These are phyloP conservation scores for Protobothrops mucrosquamatus DNA, from an alignment of 2,113 vertebrate genomes.

Conservation along the genomic window DNA sequence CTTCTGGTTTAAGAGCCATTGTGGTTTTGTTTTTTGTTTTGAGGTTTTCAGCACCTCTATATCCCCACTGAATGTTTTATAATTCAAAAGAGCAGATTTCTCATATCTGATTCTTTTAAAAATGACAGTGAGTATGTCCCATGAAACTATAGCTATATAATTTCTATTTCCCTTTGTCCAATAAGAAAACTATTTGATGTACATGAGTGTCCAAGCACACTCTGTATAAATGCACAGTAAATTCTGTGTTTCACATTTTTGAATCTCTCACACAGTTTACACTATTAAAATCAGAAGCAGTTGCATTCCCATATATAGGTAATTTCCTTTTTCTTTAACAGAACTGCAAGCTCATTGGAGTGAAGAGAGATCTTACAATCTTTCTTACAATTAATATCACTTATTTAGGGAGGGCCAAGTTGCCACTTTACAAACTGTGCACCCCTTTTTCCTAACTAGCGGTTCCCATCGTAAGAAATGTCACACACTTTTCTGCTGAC, in stretches of 20 bases:
- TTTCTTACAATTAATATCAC: neutral
- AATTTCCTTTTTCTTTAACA: no score
- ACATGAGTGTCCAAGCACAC: neutral
- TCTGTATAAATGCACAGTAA: neutral
- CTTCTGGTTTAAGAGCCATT: slow-evolving; percentile 18
- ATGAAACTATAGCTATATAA: neutral
- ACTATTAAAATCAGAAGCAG: neutral
- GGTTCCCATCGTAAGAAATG: neutral
- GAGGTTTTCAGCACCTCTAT: slow-evolving; percentile 24
- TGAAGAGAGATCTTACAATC: neutral
- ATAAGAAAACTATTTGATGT: neutral
- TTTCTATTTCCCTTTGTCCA: neutral
- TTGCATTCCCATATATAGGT: neutral
- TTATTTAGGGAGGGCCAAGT: neutral
- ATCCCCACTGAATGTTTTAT: neutral
- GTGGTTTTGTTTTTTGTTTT: neutral
- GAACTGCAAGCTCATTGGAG: neutral
- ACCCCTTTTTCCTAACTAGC: neutral
- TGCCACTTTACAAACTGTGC: neutral
- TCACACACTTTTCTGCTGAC: neutral
- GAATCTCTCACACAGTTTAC: neutral
- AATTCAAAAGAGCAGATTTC: neutral
- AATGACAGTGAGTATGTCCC: neutral
- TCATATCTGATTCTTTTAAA: neutral
- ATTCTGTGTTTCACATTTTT: neutral